Base-by-base conservation (phyloP, 92 coral and sea anemone species). In the Umimayanthus kanabou region DNA sequence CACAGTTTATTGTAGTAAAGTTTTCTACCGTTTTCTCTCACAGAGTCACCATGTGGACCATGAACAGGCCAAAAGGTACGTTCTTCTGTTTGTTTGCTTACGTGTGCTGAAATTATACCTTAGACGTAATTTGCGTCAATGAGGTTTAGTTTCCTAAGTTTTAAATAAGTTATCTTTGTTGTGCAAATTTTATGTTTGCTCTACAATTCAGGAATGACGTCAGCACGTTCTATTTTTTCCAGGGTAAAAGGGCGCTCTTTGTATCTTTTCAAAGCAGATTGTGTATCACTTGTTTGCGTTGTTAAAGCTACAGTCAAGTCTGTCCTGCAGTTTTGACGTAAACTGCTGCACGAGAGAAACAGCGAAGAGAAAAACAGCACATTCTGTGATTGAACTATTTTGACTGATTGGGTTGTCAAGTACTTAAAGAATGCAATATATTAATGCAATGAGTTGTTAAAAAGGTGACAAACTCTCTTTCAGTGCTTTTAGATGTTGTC, bases 21-120 rank as follows among this genome's bases (percentile, higher is more conserved):
- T 42, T 33, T 33, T 4, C 4, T 65, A 33, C 9, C 22, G 10
- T 26, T 45, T 83, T 25, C 39, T 9, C 10, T 47, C 71, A 20
- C 87, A 83, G 87, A 83, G 87, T 83, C 42, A 83, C 87, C 65
- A 83, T 83, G 87, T 83, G 87, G 87, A 29, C 87, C 1, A 57
- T 83, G 87, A 83, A 83, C 45, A 25, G 79, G 28, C 43, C 69
- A 33, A 45, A 65, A 83, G 53, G 87, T 72, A 69, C 71, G 87
- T 71, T 4, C 14, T 20, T 25, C 20, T 65, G 57, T 65, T 33
- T 23, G 85, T 40, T 15, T 66, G 45, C 33, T 67, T 25, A 42
- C 45, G 37, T 45, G 43, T 69, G 9, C 64, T 67, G 25, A 45
- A 78, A 49, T 28, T 55, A 78, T 47, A 73, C n/a, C 23, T 30